Conservation (phyloP, 2,113 vertebrate genomes). For the Chlorocebus sabaeus region DNA sequence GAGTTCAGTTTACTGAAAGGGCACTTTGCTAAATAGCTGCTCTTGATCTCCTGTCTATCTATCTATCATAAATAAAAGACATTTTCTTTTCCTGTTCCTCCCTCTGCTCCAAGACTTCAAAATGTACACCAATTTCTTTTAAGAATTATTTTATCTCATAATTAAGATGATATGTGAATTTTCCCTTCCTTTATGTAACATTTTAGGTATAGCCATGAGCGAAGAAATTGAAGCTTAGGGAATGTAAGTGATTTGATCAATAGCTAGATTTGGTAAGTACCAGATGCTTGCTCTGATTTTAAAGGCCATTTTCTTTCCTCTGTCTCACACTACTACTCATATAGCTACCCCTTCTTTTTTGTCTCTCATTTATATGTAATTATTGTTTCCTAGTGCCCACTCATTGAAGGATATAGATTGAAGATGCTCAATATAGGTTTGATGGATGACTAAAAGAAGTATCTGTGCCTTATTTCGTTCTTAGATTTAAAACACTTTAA, state of each 20-base stretch:
- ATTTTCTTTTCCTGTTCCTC: background rate
- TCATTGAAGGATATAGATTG: background rate
- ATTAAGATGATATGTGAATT: background rate
- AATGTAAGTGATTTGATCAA: background rate
- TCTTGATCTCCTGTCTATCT: background rate
- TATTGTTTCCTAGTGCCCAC: background rate
- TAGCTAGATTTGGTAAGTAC: background rate
- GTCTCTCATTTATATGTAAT: background rate
- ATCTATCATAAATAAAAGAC: background rate
- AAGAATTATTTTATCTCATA: background rate
- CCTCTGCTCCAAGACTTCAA: background rate
- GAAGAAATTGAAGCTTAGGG: background rate
- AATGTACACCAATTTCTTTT: background rate
- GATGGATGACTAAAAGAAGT: background rate
- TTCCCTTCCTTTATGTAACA: background rate
- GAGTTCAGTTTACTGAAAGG: background rate
- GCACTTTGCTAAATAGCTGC: background rate
- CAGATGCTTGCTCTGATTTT: background rate
- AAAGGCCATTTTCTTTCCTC: background rate
- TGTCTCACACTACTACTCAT: background rate
- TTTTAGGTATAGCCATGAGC: background rate
- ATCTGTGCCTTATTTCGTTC: background rate
- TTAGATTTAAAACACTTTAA: background rate
- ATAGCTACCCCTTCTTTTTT: background rate
- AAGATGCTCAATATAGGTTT: background rate